Base-by-base conservation (phyloP, 1,140 invertebrate genomes). In the Apis florea region DNA sequence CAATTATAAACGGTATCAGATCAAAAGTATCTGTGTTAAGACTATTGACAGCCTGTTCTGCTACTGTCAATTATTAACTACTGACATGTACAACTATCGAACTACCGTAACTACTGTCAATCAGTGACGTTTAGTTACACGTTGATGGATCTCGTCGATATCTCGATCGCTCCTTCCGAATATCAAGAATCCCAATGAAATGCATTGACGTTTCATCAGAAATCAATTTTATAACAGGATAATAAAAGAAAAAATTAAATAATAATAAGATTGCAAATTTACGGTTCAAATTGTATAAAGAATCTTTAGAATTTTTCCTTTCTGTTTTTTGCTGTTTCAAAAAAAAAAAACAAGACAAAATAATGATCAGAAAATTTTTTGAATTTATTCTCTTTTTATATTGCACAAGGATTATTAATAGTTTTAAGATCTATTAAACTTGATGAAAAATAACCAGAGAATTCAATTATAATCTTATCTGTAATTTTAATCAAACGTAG, bases 11-110 rank as follows among this genome's bases (percentile, higher is more conserved):
- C 47, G 69, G 40, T 67, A 51, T 49, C 24, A 21, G 31, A 67
- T 59, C 24, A 19, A 66, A 40, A 47, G 17, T 12, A 63, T 4
- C 19, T 11, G 49, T 64, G 69, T 79, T 64, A 24, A n/a, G 61
- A 75, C 71, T 53, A 68, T 75, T 54, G 79, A 81, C 79, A 75
- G 21, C 61, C 53, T 66, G 63, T 54, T 40, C 79, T 59, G 54
- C 31, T 53, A 51, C 15, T 68, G 63, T 75, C 79, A 58, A 13
- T 75, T 63, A 67, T 51, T 67, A 56, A 21, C 63, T 24, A 67
- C 24, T 66, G 63, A 15, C 53, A 51, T n/a, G 68, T 24, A 49
- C 21, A 72, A 58, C 26, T 49, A 68, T 75, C 47, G 47, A 26
- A 0, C n/a, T 12, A 47, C 17, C 53, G 1, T 69, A 40, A 71